Conservation (phyloP, 2,113 vertebrate genomes). For the Nanger granti region DNA sequence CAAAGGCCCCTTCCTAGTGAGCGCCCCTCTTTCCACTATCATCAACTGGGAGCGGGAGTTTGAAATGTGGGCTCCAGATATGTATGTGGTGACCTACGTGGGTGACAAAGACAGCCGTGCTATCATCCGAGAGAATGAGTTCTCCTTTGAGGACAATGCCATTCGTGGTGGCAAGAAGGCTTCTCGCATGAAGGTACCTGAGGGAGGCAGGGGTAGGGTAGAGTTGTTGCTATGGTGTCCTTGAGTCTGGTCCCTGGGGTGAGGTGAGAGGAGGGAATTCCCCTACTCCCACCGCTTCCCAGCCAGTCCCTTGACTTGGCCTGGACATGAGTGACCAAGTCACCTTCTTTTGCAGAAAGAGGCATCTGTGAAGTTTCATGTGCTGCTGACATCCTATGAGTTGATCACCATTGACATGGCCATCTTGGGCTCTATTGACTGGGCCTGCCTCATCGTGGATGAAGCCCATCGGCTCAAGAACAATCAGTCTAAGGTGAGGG, state of each 20-base stretch:
- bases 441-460: slow-evolving; percentile 97
- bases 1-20: slow-evolving; percentile 96
- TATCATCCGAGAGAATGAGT: slow-evolving; percentile 97
- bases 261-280: background rate
- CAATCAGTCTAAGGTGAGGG: slow-evolving; percentile 94
- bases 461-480: slow-evolving; percentile 98
- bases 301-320: background rate
- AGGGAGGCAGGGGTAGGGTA: background rate
- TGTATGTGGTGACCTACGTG: slow-evolving; percentile 97
- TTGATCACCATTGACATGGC: slow-evolving; percentile 97
- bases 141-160: slow-evolving; percentile 96
- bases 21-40: slow-evolving; percentile 96
- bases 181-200: slow-evolving; percentile 93
- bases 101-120: slow-evolving; percentile 98
- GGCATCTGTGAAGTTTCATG: slow-evolving; percentile 94
- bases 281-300: background rate
- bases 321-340: background rate
- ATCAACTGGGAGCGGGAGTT: slow-evolving; percentile 99
- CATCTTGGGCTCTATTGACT: slow-evolving; percentile 94
- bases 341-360: slow-evolving; percentile 85
- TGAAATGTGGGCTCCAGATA: slow-evolving; percentile 98
- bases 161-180: slow-evolving; percentile 96
- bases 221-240: background rate
- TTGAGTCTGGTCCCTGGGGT: background rate
- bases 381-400: slow-evolving; percentile 95